phyloP scores from a whole-genome alignment of 2,797 vertebrate species.

The Calcarius lapponicus region DNA sequence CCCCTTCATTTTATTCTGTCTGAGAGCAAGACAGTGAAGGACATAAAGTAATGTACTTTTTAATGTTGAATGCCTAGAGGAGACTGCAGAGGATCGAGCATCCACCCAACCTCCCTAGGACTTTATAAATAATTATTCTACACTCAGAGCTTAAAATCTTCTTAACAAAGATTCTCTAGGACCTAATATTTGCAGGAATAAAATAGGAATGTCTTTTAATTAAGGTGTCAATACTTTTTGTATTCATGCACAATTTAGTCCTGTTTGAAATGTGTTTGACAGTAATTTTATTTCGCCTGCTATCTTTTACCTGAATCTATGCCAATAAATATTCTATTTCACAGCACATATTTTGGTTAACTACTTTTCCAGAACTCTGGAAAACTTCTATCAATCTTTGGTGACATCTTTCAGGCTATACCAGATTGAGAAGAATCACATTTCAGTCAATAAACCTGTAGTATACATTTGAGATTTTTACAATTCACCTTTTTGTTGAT shows the following conservation, averaged over 20 bases:
- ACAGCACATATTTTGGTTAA: neutral
- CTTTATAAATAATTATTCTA: neutral
- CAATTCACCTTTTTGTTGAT: neutral
- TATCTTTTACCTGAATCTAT: neutral
- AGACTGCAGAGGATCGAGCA: fast-evolving
- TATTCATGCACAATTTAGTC: neutral
- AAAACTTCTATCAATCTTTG: neutral
- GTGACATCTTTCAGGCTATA: neutral
- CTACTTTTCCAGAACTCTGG: neutral
- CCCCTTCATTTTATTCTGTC: neutral
- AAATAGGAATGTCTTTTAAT: neutral
- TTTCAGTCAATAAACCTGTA: neutral
- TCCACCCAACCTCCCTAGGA: neutral
- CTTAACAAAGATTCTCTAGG: neutral
- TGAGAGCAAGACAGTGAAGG: neutral
- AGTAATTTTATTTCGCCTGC: neutral
- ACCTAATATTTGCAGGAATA: neutral
- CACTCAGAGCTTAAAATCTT: neutral
- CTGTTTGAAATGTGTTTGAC: neutral
- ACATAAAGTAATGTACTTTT: neutral
- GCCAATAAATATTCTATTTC: neutral
- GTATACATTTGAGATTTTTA: neutral
- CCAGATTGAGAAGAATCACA: neutral
- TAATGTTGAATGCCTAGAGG: neutral
- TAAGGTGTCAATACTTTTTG: neutral